Evolutionary conservation across 2,888 invertebrate genomes (phyloP).

Genomic region (Lithophane socia): DNA sequence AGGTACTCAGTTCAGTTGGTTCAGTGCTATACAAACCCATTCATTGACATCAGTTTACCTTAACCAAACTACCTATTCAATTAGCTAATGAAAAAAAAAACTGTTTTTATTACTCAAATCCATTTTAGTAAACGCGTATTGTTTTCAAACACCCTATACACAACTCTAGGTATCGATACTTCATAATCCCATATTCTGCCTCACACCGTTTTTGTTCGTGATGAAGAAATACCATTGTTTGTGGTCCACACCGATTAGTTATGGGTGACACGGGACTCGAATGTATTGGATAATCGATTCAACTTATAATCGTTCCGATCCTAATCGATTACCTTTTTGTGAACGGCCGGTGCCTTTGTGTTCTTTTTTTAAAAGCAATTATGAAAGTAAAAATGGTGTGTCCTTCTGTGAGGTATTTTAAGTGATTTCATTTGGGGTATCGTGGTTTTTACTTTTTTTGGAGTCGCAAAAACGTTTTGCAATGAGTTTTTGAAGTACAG

Average conservation of each 20-base stretch:
- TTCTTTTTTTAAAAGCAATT: constrained; percentile 70
- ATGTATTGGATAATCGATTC: constrained; percentile 85
- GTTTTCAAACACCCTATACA: constrained; percentile 74
- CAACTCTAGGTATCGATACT: constrained; percentile 75
- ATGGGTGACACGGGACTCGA: constrained; percentile 84
- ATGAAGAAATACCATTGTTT: constrained; percentile 89
- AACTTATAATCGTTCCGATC: constrained; percentile 84
- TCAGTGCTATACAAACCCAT: background rate
- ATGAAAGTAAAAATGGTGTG: constrained; percentile 67
- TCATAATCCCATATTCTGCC: constrained; percentile 85
- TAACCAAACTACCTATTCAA: background rate
- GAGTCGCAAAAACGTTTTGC: constrained; percentile 2
- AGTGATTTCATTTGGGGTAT: constrained; percentile 61
- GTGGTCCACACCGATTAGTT: constrained; percentile 81
- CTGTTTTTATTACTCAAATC: background rate
- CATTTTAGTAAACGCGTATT: background rate
- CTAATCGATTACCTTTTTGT: constrained; percentile 88
- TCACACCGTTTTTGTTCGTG: constrained; percentile 86
- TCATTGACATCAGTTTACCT: background rate
- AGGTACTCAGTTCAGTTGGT: background rate
- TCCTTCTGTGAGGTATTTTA: constrained; percentile 64
- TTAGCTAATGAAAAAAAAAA: background rate
- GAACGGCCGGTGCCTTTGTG: constrained; percentile 84
- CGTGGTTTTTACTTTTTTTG: constrained; percentile 27
- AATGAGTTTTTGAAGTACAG: background rate